phyloP scores from a whole-genome alignment of 2,113 vertebrate species.

The Cygnus buccinator region DNA sequence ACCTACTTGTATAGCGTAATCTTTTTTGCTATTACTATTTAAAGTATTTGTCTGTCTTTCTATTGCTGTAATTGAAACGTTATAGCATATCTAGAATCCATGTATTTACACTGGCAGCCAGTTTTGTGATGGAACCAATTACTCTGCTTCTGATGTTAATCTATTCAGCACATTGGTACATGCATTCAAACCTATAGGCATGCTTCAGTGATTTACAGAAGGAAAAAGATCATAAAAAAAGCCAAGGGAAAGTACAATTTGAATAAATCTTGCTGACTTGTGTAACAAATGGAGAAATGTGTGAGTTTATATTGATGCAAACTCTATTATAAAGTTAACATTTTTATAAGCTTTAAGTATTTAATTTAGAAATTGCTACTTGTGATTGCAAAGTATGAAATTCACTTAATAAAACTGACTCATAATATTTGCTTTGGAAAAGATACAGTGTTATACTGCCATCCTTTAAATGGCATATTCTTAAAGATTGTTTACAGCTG shows the following conservation, averaged over 20 bases:
- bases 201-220: neutral
- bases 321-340: neutral
- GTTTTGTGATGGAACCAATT: conserved; percentile 9
- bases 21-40: neutral
- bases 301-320: neutral
- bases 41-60: conserved; percentile 19
- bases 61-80: conserved; percentile 22
- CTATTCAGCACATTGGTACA: neutral
- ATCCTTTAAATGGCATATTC: neutral
- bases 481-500: neutral
- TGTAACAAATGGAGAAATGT: neutral
- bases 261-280: neutral
- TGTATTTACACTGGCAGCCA: conserved; percentile 1
- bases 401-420: neutral
- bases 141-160: conserved; percentile 13
- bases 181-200: neutral
- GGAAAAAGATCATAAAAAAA: neutral
- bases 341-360: neutral
- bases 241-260: neutral
- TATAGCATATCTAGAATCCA: neutral
- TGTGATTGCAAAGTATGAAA: neutral
- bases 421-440: conserved; percentile 6
- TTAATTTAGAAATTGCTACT: conserved; percentile 38
- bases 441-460: neutral
- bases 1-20: neutral